Conservation (phyloP, 2,797 vertebrate genomes). For the Ataeniobius toweri region DNA sequence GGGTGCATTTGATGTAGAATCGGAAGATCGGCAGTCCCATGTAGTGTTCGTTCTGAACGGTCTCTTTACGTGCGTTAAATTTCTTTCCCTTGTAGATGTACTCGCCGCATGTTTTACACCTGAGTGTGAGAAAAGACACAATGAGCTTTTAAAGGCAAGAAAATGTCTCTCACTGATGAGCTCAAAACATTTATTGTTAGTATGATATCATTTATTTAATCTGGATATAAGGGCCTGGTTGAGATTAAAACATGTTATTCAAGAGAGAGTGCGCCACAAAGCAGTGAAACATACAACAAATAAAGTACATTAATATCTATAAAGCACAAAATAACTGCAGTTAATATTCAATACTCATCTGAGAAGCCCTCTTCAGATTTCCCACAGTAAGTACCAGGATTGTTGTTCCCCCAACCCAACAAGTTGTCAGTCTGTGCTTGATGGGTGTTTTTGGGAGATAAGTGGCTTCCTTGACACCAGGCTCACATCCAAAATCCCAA, state of each 20-base stretch:
- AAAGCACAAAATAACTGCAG: background rate
- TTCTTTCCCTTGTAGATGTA: conserved; percentile 99
- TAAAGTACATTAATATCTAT: background rate
- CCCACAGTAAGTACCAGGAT: background rate
- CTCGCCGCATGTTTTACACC: conserved; percentile 97
- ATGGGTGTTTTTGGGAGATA: background rate
- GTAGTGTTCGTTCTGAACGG: conserved; percentile 90
- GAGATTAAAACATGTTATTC: background rate
- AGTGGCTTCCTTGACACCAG: background rate
- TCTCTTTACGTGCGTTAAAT: conserved; percentile 96
- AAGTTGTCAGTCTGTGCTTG: background rate
- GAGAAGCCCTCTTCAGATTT: background rate
- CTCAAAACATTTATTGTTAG: background rate
- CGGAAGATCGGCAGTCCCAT: conserved; percentile 96
- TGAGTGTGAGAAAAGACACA: conserved; percentile 56
- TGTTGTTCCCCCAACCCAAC: background rate
- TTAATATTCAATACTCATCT: background rate
- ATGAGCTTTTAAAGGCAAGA: background rate
- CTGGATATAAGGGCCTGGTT: background rate
- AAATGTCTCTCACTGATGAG: background rate
- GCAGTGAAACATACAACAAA: background rate
- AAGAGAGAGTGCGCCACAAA: background rate
- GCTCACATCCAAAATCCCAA: background rate
- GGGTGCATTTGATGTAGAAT: conserved; percentile 98
- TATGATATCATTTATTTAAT: too few species aligned